Percentiles rank a stretch among this genome's conserved stretches.
Conservation (phyloP, 2,888 invertebrate species). For the Xanthorhoe spadicearia region DNA sequence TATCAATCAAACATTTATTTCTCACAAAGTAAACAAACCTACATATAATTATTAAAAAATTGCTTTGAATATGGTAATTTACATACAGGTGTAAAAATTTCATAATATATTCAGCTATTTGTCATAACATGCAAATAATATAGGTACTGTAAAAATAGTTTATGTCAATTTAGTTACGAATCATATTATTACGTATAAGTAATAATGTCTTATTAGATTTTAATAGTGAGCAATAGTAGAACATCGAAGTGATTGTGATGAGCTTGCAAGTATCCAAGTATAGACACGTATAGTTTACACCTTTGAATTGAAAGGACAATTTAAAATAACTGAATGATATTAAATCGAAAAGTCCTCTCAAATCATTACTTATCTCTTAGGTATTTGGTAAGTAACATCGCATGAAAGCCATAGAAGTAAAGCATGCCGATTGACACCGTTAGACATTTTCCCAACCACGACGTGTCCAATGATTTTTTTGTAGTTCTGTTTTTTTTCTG, state of each 20-base stretch:
- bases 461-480: conserved; percentile 42
- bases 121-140: no score
- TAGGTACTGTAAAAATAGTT: no score
- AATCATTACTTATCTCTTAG: conserved; percentile 45
- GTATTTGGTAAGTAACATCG: conserved; percentile 58
- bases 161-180: no score
- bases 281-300: not conserved
- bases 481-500: conserved; percentile 72
- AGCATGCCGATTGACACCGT: conserved; percentile 71
- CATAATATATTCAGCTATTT: no score
- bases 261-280: not conserved
- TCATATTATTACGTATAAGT: no score
- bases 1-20: no score
- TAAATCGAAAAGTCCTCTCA: conserved; percentile 46
- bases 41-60: no score
- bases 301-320: conserved; percentile 40
- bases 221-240: no score
- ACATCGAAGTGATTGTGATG: not conserved
- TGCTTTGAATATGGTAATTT: no score
- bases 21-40: no score
- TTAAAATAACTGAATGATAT: not conserved
- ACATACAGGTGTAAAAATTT: no score
- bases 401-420: conserved; percentile 80
- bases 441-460: conserved; percentile 85
- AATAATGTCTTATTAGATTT: no score